phyloP scores from a whole-genome alignment of 2,113 vertebrate genomes.

The Pollachius pollachius region DNA sequence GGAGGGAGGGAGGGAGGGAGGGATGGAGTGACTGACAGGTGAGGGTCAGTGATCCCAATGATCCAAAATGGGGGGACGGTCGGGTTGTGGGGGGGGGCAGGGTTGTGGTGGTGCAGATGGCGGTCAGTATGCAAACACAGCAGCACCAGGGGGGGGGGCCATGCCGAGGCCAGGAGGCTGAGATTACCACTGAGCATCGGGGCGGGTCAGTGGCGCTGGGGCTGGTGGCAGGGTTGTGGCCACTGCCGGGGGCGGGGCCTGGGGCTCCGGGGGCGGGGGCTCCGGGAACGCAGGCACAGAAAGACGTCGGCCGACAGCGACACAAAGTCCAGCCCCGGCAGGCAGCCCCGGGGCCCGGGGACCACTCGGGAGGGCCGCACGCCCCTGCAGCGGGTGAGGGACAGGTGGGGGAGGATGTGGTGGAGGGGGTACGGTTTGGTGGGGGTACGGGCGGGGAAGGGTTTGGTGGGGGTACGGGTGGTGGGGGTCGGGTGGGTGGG shows the following conservation, averaged over 20 bases:
- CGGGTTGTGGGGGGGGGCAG: too few species aligned
- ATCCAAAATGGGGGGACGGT: too few species aligned
- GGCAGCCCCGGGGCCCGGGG: conserved; percentile 74
- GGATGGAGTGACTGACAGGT: not conserved
- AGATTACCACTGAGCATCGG: conserved; percentile 76
- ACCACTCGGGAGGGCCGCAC: conserved; percentile 71
- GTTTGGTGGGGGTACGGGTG: not conserved
- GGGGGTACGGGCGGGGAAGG: too few species aligned
- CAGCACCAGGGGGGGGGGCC: conserved; percentile 41
- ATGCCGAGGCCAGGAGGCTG: conserved; percentile 50
- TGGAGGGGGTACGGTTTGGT: not conserved
- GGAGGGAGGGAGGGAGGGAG: too few species aligned
- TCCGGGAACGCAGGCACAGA: conserved; percentile 75
- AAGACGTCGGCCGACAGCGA: conserved; percentile 73
- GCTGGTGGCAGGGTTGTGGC: conserved; percentile 55
- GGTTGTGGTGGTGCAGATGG: conserved; percentile 36
- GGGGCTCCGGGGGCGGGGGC: conserved; percentile 67
- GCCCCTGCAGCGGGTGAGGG: conserved; percentile 70
- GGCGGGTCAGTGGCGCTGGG: conserved; percentile 72
- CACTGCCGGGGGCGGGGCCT: conserved; percentile 69
- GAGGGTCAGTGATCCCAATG: conserved; percentile 5
- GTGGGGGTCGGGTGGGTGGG: not conserved
- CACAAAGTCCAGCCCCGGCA: conserved; percentile 76
- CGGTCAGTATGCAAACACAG: conserved; percentile 58
- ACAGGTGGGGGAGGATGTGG: conserved; percentile 38